Conservation (phyloP, 2,113 vertebrate genomes). For the Bos indicus region DNA sequence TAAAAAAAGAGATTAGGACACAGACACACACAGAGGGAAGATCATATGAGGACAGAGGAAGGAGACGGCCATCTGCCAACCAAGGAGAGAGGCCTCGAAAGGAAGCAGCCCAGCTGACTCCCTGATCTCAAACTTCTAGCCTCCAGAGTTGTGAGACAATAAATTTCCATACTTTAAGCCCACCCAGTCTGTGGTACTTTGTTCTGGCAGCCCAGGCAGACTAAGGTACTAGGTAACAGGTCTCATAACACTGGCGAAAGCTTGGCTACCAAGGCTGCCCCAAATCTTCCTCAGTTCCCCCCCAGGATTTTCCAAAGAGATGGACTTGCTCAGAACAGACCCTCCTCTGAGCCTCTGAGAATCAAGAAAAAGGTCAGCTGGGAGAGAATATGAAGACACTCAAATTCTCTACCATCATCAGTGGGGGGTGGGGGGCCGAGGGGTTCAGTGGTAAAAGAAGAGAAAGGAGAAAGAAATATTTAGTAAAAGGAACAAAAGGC, state of each 20-base stretch:
- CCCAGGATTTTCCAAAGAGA: not conserved
- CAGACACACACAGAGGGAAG: not conserved
- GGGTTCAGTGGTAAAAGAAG: not conserved
- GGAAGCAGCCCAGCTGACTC: not conserved
- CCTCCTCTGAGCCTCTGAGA: not conserved
- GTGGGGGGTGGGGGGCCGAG: fast-evolving
- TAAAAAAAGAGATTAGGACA: not conserved
- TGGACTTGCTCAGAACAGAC: not conserved
- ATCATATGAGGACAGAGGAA: not conserved
- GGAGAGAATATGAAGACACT: not conserved
- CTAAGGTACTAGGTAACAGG: not conserved
- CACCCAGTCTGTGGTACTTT: too few relatives aligned
- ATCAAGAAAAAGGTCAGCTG: not conserved
- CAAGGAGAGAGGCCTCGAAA: not conserved
- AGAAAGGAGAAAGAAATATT: not conserved
- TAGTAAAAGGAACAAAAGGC: not conserved
- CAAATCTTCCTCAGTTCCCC: not conserved
- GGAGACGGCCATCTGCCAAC: not conserved
- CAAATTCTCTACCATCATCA: not conserved
- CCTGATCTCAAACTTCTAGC: not conserved
- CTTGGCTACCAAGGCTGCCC: not conserved
- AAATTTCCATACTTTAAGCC: not conserved
- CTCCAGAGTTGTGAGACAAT: not conserved
- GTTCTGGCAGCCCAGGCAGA: not conserved
- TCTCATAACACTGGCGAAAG: not conserved